Evolutionary conservation across 2,113 vertebrate genomes (phyloP), one percentile per base, ranked within the genome.

Genomic region (Falco punctatus): DNA sequence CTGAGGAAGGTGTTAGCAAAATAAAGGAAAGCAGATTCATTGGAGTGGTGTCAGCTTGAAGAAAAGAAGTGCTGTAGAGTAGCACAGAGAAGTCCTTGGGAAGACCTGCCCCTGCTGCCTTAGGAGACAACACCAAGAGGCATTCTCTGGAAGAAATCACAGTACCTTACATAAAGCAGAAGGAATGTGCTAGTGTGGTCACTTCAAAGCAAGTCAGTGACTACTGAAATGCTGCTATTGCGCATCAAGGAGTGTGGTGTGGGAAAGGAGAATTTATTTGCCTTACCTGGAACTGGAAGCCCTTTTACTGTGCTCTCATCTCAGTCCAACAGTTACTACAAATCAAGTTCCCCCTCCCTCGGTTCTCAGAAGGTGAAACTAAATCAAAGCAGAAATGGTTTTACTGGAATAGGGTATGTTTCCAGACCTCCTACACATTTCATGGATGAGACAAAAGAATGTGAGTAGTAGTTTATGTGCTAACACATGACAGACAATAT

Each of bases 211-310:
- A 61, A 72, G 54, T 22, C 58, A 20, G 33, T 82, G 40, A 61
- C 91, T 80, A 74, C 88, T 67, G 40, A 80, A 82, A 52, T 7
- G 16, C 35, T 80, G 65, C 77, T 71, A 3, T 66, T 94, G 48
- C 10, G 5, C 51, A 16, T 89, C 65, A n/a, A 26, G 77, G 64
- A 92, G 27, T 0, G 0, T 28, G 52, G 57, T 54, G 67, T 52
- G 72, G 67, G 58, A 90, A 93, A 81, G 73, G 70, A 81, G 52
- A 42, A 82, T 92, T 86, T 81, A 72, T 89, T 78, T 90, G 49
- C 78, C 62, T 94, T 58, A 91, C 87, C 66, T 91, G 64, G 52
- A 67, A 77, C 42, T 18, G 52, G 52, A n/a, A 94, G 26, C 15
- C 6, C 5, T 89, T 94, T 88, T 57, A 33, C 67, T 83, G 28